Conservation (phyloP, 30 jellyfish, hydroid and myxozoan genomes). For the Euphysa ruthae region DNA sequence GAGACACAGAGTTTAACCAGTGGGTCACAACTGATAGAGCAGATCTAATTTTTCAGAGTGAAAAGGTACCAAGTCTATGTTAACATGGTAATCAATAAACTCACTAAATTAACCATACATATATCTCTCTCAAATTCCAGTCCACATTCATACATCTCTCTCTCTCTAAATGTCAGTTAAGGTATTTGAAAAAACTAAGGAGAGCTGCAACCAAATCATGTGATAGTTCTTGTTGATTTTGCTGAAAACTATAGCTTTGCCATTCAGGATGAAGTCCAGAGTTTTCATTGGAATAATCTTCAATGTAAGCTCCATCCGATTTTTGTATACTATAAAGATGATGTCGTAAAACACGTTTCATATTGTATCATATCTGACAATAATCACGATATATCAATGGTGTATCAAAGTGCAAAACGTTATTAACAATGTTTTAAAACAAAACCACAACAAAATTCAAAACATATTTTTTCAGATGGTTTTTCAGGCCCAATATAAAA, state of each 20-base stretch:
- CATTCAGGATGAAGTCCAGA: slow-evolving; percentile 67
- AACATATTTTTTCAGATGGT: no score
- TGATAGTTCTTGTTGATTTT: slow-evolving; percentile 47
- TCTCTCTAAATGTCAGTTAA: no score
- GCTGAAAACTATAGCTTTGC: slow-evolving; percentile 60
- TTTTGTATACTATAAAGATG: slow-evolving; percentile 32
- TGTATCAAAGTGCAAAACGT: no score
- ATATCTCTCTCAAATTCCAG: slow-evolving; percentile 39
- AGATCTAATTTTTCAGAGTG: slow-evolving; percentile 7
- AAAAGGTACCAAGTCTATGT: slow-evolving; percentile 21
- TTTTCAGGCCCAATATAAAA: no score
- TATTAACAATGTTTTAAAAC: no score
- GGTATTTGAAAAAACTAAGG: slow-evolving; percentile 28
- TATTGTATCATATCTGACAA: slow-evolving; percentile 46
- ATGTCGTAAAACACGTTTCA: slow-evolving; percentile 12
- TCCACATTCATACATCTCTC: no score
- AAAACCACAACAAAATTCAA: no score
- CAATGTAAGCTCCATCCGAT: slow-evolving; percentile 56
- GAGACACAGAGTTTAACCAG: slow-evolving; percentile 39
- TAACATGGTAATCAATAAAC: slow-evolving; percentile 22
- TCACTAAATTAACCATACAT: slow-evolving; percentile 37
- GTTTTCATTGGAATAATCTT: slow-evolving; percentile 53
- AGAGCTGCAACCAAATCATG: slow-evolving; percentile 20
- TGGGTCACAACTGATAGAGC: slow-evolving; percentile 64
- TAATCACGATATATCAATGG: no score